Conservation (phyloP, 2,113 vertebrate species). For the Hoplias malabaricus region DNA sequence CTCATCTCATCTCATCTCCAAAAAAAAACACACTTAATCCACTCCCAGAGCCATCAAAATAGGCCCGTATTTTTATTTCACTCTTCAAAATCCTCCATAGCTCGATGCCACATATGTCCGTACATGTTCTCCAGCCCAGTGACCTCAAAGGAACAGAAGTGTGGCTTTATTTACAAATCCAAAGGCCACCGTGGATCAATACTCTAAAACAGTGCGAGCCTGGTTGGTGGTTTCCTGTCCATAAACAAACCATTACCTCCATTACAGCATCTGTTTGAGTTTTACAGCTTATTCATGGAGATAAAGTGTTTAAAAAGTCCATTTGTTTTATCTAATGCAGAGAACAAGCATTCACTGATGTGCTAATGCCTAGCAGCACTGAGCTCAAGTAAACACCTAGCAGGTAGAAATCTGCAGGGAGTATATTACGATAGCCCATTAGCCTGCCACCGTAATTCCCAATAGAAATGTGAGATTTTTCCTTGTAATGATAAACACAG, state of each 20-base stretch:
- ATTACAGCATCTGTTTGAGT: neutral
- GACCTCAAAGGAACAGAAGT: neutral
- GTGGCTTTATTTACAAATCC: conserved; percentile 64
- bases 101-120: neutral
- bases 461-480: neutral
- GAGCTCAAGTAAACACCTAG: neutral
- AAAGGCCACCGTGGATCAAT: conserved; percentile 63
- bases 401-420: neutral
- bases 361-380: neutral
- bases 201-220: conserved; percentile 13
- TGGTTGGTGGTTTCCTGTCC: neutral
- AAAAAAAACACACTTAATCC: neutral
- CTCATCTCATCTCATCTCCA: conserved; percentile 50
- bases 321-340: neutral
- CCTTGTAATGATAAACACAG: neutral
- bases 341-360: neutral
- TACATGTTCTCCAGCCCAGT: conserved; percentile 24
- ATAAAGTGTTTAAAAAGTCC: neutral
- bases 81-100: neutral
- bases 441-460: neutral
- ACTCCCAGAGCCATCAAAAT: neutral
- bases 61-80: neutral
- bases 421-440: neutral
- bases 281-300: neutral
- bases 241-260: neutral